Conservation (phyloP, 2,888 invertebrate genomes). For the Hemithea aestivaria region DNA sequence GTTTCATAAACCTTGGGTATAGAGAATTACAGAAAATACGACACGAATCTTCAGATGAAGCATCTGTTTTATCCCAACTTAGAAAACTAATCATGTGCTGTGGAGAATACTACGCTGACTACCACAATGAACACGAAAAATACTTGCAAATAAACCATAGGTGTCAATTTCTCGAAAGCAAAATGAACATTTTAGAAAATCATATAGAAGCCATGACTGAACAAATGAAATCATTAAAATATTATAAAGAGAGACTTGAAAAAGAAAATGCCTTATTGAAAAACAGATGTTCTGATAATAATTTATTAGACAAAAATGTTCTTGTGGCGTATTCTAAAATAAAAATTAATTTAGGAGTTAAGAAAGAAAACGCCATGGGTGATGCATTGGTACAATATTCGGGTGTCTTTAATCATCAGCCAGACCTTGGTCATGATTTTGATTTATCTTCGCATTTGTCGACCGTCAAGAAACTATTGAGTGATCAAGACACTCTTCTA, state of each 20-base stretch:
- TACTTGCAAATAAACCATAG: constrained; percentile 42
- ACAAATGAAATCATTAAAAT: constrained; percentile 37
- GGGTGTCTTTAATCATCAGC: neutral
- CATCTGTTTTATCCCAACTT: constrained; percentile 36
- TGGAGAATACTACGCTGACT: constrained; percentile 49
- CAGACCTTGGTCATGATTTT: constrained; percentile 18
- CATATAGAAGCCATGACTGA: constrained; percentile 35
- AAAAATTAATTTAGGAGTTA: constrained; percentile 9
- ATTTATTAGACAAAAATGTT: constrained; percentile 4
- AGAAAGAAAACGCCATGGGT: neutral
- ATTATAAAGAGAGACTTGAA: constrained; percentile 30
- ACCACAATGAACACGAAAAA: constrained; percentile 38
- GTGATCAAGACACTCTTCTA: constrained; percentile 47
- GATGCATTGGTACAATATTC: too few species aligned
- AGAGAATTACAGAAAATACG: constrained; percentile 42
- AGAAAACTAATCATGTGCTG: constrained; percentile 47
- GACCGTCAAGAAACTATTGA: constrained; percentile 44
- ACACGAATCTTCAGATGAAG: constrained; percentile 30
- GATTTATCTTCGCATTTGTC: constrained; percentile 45
- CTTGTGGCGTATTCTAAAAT: constrained; percentile 8
- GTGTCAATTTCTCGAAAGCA: constrained; percentile 46
- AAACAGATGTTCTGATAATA: constrained; percentile 4
- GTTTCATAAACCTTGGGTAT: constrained; percentile 47
- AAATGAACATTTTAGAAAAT: constrained; percentile 44
- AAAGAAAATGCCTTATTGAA: constrained; percentile 25